Evolutionary conservation across 2,797 vertebrate genomes (phyloP).

Genomic region (Chrosomus eos): DNA sequence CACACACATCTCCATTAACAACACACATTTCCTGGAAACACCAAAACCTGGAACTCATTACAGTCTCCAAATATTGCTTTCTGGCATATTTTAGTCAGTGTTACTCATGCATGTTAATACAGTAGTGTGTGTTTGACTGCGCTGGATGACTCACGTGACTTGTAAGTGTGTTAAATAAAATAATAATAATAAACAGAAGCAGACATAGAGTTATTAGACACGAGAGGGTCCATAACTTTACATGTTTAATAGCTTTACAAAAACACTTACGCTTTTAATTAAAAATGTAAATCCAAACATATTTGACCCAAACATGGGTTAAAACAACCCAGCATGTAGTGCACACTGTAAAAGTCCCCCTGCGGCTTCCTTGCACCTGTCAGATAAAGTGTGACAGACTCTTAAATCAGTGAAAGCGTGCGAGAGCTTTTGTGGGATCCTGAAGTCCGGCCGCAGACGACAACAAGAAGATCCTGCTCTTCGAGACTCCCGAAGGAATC

Average conservation of each 20-base stretch:
- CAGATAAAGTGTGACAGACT: not conserved
- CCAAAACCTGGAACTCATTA: constrained; percentile 34
- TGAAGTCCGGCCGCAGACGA: constrained; percentile 25
- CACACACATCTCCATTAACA: constrained; percentile 32
- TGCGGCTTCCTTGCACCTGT: constrained; percentile 53
- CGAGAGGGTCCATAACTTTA: not conserved
- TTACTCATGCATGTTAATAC: not conserved
- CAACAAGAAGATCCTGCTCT: constrained; percentile 21
- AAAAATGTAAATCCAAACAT: no score
- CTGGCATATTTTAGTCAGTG: not conserved
- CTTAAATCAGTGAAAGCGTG: constrained; percentile 21
- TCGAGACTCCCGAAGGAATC: constrained; percentile 48
- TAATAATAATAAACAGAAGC: not conserved
- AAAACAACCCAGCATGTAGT: no score
- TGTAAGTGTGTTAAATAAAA: not conserved
- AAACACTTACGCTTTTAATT: no score
- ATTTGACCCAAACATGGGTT: no score
- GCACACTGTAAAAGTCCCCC: constrained; percentile 48
- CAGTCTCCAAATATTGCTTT: constrained; percentile 8
- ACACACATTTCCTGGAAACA: constrained; percentile 40
- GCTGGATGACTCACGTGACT: not conserved
- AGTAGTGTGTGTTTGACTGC: constrained; percentile 8
- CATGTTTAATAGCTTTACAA: no score
- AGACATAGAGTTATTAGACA: not conserved
- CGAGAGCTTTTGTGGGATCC: not conserved